These are phyloP conservation scores for Microcebus griseorufus DNA, from an alignment of 2,113 vertebrate species.

Conservation along the genomic window DNA sequence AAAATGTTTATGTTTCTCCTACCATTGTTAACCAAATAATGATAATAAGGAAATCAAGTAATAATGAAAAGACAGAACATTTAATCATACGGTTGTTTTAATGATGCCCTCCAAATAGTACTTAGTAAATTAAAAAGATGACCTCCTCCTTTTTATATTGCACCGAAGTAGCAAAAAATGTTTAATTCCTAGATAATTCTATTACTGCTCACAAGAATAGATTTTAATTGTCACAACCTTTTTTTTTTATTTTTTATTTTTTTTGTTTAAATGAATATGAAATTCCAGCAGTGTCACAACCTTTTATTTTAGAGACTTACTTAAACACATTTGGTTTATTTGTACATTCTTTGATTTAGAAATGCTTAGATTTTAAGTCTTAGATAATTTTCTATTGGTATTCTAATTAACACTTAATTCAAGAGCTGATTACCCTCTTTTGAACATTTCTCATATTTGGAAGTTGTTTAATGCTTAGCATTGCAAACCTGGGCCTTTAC, in stretches of 20 bases:
- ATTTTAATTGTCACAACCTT: neutral
- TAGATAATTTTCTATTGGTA: neutral
- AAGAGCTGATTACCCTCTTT: neutral
- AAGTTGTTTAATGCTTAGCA: neutral
- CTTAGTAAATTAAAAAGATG: neutral
- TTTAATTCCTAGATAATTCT: neutral
- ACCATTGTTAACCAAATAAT: neutral
- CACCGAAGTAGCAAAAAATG: neutral
- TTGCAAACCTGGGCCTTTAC: neutral
- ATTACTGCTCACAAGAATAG: neutral
- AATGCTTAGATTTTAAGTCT: neutral
- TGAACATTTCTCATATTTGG: neutral
- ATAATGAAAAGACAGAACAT: neutral
- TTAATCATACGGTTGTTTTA: neutral
- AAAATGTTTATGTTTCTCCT: neutral
- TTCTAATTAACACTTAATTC: neutral
- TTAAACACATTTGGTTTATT: neutral
- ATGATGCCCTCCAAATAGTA: neutral
- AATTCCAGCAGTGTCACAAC: too few species aligned
- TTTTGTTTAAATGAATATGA: too few species aligned
- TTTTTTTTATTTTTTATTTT: too few species aligned
- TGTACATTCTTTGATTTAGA: constrained; percentile 7
- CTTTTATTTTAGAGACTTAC: neutral
- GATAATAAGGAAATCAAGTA: neutral
- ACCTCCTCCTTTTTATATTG: neutral